Base-by-base conservation (phyloP, 2,113 vertebrate genomes). In the Gasterosteus aculeatus region DNA sequence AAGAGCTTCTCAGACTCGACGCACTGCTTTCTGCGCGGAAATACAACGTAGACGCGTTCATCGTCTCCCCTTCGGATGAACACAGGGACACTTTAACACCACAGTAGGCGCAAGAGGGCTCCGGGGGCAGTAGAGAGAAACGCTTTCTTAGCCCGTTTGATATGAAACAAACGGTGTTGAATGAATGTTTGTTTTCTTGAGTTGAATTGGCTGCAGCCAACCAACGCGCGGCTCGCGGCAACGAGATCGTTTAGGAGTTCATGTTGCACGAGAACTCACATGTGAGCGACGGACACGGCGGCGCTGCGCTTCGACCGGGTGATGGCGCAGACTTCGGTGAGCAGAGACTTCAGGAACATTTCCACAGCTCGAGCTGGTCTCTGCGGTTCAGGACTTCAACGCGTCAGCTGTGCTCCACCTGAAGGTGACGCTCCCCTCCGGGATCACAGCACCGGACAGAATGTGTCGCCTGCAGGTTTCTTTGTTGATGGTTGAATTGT, bases 1-100 rank as follows among this genome's bases (percentile, higher is more conserved):
- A 94, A 94, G 35, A 92, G 82, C 77, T 85, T 91, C 80, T 95
- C 93, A 1, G 92, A 91, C 78, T 94, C 89, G 0, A 94, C 92
- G 78, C 93, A 94, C 85, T 93, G 93, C 68, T 90, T 93, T 90
- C 94, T 95, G 35, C 22, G 33, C 0, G n/a, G 9, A 11, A 39
- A 44, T 41, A 51, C 0, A 19, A 60, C 18, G 15, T 2, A 7
- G 35, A 38, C 35, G 0, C 10, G 7, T 53, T 16, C 0, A 38
- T 10, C 33, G 11, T 33, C 18, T 26, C 14, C 10, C 6, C 44
- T 57, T 72, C 26, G 35, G n/a, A 6, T 19, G 5, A 22, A 57
- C 26, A n/a, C 19, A 10, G 19, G 7, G 9, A 51, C 47, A n/a
- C 9, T 8, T 49, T 51, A n/a, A 8, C n/a, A 26, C 22, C 1